phyloP scores from a whole-genome alignment of 2,113 vertebrate genomes.

The Illadopsis cleaveri region DNA sequence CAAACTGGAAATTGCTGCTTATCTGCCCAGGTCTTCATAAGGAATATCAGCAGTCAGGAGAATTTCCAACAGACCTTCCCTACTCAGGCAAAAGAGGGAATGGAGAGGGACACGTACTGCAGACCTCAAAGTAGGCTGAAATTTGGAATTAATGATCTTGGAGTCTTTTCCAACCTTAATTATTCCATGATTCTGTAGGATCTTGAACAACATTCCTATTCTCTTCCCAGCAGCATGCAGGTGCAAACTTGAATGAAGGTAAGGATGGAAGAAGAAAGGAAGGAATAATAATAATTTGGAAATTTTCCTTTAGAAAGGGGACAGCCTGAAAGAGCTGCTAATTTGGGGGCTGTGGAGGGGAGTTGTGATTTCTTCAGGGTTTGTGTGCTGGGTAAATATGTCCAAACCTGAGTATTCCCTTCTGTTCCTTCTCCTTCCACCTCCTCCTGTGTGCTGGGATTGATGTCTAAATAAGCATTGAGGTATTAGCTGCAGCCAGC shows the following conservation, averaged over 20 bases:
- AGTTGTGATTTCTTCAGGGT: neutral
- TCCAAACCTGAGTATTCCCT: neutral
- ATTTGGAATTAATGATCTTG: neutral
- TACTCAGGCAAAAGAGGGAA: neutral
- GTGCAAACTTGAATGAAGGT: neutral
- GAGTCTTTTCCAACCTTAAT: neutral
- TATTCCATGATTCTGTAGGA: neutral
- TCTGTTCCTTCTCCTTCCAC: neutral
- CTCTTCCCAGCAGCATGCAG: neutral
- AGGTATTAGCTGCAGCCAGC: neutral
- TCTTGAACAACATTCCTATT: neutral
- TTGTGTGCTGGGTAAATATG: neutral
- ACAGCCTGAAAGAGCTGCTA: neutral
- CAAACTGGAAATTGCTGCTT: neutral
- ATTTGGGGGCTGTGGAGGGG: too few species aligned
- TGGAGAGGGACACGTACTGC: neutral
- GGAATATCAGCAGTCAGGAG: neutral
- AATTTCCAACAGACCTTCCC: neutral
- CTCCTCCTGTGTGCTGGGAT: neutral
- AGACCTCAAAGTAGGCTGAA: neutral
- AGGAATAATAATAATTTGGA: neutral
- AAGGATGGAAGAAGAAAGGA: neutral
- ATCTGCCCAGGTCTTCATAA: neutral
- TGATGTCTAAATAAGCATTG: neutral
- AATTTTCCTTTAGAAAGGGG: neutral